Evolutionary conservation across 2,113 vertebrate genomes (phyloP).

Genomic region (Pterocles gutturalis): DNA sequence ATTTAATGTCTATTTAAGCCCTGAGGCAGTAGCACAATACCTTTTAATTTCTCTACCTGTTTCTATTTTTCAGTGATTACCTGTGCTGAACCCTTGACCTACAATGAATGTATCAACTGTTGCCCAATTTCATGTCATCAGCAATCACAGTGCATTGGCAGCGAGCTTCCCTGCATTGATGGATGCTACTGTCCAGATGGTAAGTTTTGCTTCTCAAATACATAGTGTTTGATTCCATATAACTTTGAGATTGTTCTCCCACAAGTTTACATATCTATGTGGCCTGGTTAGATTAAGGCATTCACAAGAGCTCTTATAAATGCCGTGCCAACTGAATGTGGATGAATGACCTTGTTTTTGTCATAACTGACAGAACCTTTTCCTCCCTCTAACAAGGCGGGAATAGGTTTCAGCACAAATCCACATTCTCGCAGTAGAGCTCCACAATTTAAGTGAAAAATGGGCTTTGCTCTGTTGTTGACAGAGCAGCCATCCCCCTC

Average conservation of each 20-base stretch:
- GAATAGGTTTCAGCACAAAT: neutral
- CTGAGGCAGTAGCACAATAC: neutral
- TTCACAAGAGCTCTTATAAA: neutral
- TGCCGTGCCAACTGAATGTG: rapidly evolving
- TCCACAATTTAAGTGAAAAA: neutral
- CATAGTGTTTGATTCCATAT: neutral
- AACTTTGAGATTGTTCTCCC: neutral
- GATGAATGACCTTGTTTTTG: neutral
- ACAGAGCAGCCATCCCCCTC: neutral
- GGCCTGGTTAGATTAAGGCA: neutral
- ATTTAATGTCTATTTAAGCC: neutral
- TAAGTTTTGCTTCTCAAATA: constrained; percentile 23
- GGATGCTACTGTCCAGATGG: constrained; percentile 95
- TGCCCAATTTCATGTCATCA: constrained; percentile 88
- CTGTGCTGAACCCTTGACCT: constrained; percentile 82
- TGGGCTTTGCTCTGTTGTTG: neutral
- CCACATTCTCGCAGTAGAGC: rapidly evolving
- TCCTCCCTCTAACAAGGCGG: neutral
- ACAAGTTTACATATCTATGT: rapidly evolving
- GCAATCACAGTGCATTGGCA: constrained; percentile 87
- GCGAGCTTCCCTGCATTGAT: constrained; percentile 91
- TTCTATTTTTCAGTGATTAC: constrained; percentile 65
- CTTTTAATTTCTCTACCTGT: neutral
- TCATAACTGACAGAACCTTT: neutral
- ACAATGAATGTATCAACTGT: constrained; percentile 92